phyloP scores from a whole-genome alignment of 2,888 invertebrate species.

The Metellina segmentata region DNA sequence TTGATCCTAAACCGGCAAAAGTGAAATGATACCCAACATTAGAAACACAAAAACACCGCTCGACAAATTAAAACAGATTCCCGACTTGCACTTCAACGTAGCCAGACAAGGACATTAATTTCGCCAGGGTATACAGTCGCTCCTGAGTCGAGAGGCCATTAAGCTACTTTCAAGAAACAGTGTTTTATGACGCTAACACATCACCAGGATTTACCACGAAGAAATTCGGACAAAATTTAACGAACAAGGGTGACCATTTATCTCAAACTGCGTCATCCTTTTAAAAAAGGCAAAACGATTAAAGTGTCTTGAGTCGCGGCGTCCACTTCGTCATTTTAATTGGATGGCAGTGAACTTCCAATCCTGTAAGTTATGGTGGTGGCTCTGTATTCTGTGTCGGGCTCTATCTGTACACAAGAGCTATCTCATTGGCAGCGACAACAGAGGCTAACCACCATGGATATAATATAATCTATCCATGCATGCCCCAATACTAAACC shows the following conservation, averaged over 20 bases:
- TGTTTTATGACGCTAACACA: conserved; percentile 30
- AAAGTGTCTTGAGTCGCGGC: not conserved
- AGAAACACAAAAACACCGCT: not conserved
- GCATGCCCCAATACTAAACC: too few species aligned
- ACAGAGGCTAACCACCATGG: not conserved
- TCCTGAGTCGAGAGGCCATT: not conserved
- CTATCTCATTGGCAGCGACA: not conserved
- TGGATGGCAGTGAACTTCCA: not conserved
- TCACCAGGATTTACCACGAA: conserved; percentile 6
- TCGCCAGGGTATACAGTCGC: not conserved
- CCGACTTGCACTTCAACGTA: not conserved
- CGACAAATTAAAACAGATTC: conserved; percentile 7
- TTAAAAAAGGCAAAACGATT: conserved; percentile 7
- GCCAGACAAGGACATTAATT: not conserved
- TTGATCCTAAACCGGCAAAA: too few species aligned
- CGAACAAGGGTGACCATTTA: conserved; percentile 22
- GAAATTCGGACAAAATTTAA: not conserved
- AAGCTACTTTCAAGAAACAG: not conserved
- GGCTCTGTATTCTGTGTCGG: not conserved
- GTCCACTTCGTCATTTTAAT: conserved; percentile 50
- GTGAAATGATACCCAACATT: too few species aligned
- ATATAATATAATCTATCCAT: too few species aligned
- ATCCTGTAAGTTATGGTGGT: conserved; percentile 6
- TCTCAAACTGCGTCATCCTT: conserved; percentile 24
- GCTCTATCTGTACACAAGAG: not conserved